phyloP scores from a whole-genome alignment of 2,888 invertebrate genomes.

The Lasioglossum vierecki region DNA sequence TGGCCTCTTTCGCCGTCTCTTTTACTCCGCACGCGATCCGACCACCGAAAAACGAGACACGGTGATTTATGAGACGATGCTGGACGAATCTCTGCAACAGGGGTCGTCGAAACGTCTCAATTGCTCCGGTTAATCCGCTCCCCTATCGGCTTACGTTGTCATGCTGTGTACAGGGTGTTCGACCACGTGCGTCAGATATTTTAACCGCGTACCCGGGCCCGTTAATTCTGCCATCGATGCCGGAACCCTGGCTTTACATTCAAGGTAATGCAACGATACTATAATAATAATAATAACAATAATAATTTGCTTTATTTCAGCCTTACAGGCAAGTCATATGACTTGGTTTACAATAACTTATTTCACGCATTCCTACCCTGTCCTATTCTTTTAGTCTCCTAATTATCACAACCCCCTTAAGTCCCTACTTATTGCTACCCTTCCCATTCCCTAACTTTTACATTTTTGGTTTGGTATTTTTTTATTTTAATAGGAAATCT shows the following conservation, averaged over 20 bases:
- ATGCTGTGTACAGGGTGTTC: background rate
- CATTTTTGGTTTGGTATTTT: too few relatives aligned
- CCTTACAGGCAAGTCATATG: too few relatives aligned
- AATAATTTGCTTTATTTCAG: too few relatives aligned
- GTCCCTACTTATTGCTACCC: too few relatives aligned
- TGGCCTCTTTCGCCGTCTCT: background rate
- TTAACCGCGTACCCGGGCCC: background rate
- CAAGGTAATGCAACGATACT: background rate
- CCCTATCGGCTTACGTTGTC: conserved; percentile 2
- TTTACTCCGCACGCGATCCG: conserved; percentile 27
- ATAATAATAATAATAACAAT: too few relatives aligned
- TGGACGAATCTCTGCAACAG: conserved; percentile 61
- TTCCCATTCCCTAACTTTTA: too few relatives aligned
- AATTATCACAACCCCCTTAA: too few relatives aligned
- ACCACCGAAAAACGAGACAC: conserved; percentile 60
- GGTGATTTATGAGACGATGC: conserved; percentile 67
- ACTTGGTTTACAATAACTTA: too few relatives aligned
- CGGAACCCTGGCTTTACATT: background rate
- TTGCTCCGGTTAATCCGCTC: conserved; percentile 59
- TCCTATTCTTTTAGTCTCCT: too few relatives aligned
- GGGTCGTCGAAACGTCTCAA: conserved; percentile 68
- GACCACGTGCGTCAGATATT: conserved; percentile 3
- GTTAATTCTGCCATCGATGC: background rate
- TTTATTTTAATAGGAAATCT: too few relatives aligned
- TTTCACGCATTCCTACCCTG: too few relatives aligned